Evolutionary conservation across 2,113 vertebrate genomes (phyloP), one percentile per base, ranked within the genome.

Genomic region (Vulpes ferrilata): DNA sequence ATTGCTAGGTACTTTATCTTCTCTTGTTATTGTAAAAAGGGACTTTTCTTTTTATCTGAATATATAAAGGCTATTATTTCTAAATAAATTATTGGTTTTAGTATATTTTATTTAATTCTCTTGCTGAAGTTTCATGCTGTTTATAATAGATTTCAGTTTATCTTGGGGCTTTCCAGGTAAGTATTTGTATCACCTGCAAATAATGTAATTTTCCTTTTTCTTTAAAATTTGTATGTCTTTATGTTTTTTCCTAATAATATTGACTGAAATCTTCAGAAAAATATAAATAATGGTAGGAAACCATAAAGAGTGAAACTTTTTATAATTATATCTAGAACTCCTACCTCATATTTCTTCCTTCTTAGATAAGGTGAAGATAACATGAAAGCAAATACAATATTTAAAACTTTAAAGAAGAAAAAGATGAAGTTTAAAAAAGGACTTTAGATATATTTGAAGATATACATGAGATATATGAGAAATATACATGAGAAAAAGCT

Each of bases 91-190:
- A 81, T 83, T 80, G 30, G 27, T 90, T 96, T 97, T 86, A 91
- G 16, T 93, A 76, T 57, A 81, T 88, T 67, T 55, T 91, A 53
- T 67, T 53, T 22, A 86, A 30, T 30, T 6, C 93, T 4, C 48
- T 94, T 93, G 76, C 51, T 96, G 59, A 81, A 93, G 90, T 82
- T 76, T 84, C 65, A 76, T 76, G 71, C 51, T 74, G 23, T 88
- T 96, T 80, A 74, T 90, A 97, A 92, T 16, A 76, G 59, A 93
- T 88, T 96, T 93, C 55, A 89, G 38, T 88, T 88, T 83, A 53
- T 76, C 30, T 90, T 74, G 32, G 27, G 67, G 12, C 25, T 95
- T 97, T 86, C 51, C n/a, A 93, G n/a, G 23, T 74, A 78, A 90
- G 43, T 78, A 93, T 91, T 74, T 17, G 20, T 51, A 90, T 62